Percentiles rank a stretch among this genome's conserved stretches.
Evolutionary conservation across 1,140 invertebrate genomes (phyloP).

Genomic region (Aphelinus certus): DNA sequence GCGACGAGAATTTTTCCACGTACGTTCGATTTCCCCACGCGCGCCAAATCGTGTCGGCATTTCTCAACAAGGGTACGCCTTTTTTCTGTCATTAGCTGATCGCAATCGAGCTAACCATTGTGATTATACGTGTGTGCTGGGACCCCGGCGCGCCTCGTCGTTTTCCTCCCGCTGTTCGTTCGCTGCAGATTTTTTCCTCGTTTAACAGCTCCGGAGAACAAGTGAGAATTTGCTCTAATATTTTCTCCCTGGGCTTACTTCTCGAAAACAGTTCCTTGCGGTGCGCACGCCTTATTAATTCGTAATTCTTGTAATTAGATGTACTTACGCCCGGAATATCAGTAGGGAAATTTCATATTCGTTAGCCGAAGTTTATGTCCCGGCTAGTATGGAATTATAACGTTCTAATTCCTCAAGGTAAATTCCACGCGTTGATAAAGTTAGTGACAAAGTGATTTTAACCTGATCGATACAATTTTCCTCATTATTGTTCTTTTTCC

Average conservation of each 20-base stretch:
- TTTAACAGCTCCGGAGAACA: constrained; percentile 7
- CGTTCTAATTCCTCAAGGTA: no score
- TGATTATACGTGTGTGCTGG: constrained; percentile 51
- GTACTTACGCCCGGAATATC: not conserved
- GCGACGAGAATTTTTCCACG: no score
- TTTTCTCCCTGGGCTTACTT: no score
- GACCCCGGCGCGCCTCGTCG: not conserved
- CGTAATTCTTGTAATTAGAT: not conserved
- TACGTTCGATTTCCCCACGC: no score
- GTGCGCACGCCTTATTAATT: not conserved
- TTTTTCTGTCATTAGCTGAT: constrained; percentile 61
- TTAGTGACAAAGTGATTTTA: no score
- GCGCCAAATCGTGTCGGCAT: constrained; percentile 57
- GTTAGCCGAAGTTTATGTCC: no score
- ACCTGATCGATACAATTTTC: no score
- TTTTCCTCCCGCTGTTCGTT: not conserved
- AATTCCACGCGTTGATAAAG: no score
- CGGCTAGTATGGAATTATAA: no score
- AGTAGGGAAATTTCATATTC: no score
- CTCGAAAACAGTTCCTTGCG: no score
- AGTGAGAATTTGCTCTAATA: constrained; percentile 7
- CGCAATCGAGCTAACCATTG: constrained; percentile 59
- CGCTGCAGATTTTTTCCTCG: constrained; percentile 14
- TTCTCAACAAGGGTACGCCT: constrained; percentile 58
- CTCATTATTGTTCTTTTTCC: no score